Base-by-base conservation (phyloP, 2,888 invertebrate genomes). In the Acanthoscelides obtectus region DNA sequence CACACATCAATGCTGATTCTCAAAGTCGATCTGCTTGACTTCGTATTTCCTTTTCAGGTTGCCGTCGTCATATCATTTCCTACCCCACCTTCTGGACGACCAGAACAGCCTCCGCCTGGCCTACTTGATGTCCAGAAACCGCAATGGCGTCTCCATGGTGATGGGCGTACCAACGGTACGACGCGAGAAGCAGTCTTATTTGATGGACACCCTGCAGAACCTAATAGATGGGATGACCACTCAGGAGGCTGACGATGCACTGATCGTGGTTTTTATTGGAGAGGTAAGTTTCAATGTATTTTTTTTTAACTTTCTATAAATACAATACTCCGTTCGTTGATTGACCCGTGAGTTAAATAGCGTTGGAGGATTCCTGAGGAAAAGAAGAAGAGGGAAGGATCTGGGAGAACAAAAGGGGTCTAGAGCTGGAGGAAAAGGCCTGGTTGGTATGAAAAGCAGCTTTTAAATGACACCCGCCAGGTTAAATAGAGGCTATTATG, bases 101-200 rank as follows among this genome's bases (percentile, higher is more conserved):
- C 92, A 93, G 0, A 87, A 90, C 75, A 94, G 94, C 79, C 86
- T 96, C 71, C 88, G 91, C 72, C 94, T 97, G 0, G 93, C 93
- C 12, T 93, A 92, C 83, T 88, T 93, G 78, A 88, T 95, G 84
- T 93, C 92, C 45, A 91, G 91, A 75, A 92, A 91, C 1, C 88
- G 94, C 72, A 88, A 88, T 8, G 93, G 93, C 76, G 94, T 93
- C 0, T 93, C 94, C 69, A 89, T 96, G 74, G 94, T 97, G 0
- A 87, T 97, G 68, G 98, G 96, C 0, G 89, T 98, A 74, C 97
- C 97, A 0, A 97, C 97, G 0, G 96, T 98, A 5, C 92, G 92
- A 79, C 87, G 98, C 66, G 94, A 95, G 76, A 94, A 94, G 78
- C 95, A 96, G 81, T 93, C 90, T 77, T 98, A 98, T 85, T 87